Conservation (phyloP, 64 coral and sea anemone species). For the Stichodactyla mertensii region DNA sequence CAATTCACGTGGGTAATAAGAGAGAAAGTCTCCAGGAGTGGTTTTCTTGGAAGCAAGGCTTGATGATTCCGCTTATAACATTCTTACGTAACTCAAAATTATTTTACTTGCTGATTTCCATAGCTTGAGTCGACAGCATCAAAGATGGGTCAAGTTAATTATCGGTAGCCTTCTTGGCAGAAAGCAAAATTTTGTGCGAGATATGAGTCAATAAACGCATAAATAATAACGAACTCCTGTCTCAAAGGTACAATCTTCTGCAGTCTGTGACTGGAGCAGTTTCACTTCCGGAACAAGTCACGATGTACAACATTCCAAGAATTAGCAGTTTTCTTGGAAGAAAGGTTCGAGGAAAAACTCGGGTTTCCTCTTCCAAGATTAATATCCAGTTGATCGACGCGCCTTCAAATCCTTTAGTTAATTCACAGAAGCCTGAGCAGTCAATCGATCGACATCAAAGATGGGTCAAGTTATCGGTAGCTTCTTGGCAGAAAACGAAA, state of each 20-base stretch:
- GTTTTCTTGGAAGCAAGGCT: not conserved
- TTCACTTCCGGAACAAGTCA: not conserved
- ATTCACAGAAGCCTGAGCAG: not conserved
- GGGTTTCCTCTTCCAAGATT: not conserved
- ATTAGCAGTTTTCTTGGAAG: not conserved
- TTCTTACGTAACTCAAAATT: too few relatives aligned
- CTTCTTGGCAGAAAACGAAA: constrained; percentile 12
- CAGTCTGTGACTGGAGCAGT: too few relatives aligned
- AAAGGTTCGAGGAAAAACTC: not conserved
- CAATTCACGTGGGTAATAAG: not conserved
- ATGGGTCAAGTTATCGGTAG: not conserved
- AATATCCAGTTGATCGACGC: too few relatives aligned
- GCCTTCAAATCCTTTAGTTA: not conserved
- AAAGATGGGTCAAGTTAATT: too few relatives aligned
- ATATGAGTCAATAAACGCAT: too few relatives aligned
- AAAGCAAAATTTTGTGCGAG: too few relatives aligned
- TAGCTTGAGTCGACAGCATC: too few relatives aligned
- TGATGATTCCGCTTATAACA: not conserved
- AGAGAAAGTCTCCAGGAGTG: not conserved
- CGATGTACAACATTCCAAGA: not conserved
- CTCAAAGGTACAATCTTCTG: not conserved
- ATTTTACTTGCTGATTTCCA: too few relatives aligned
- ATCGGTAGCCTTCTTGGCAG: too few relatives aligned
- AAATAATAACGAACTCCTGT: too few relatives aligned
- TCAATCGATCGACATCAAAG: not conserved